These are phyloP conservation scores for Adelphocoris suturalis DNA, from an alignment of 2,888 invertebrate genomes.

Conservation along the genomic window DNA sequence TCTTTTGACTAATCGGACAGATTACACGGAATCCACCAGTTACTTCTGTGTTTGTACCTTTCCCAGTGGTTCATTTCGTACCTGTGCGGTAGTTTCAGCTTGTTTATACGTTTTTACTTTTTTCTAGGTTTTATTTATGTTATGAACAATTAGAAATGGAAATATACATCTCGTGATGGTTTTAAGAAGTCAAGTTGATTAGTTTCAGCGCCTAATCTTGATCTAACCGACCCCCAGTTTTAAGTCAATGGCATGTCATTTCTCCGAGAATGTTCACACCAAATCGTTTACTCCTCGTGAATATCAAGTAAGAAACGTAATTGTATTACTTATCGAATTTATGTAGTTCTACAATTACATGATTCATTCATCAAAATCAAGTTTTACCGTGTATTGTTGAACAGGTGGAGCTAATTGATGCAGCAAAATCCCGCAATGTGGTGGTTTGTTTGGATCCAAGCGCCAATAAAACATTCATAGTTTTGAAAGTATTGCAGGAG, in stretches of 20 bases:
- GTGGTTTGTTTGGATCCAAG: constrained; percentile 89
- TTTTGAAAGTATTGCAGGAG: constrained; percentile 92
- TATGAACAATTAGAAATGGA: no score
- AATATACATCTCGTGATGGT: no score
- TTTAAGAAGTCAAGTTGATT: no score
- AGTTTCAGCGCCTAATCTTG: no score
- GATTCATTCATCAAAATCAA: neutral
- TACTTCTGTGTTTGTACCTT: neutral
- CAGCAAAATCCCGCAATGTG: constrained; percentile 86
- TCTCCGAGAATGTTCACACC: constrained; percentile 85
- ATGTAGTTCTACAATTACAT: neutral
- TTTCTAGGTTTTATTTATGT: no score
- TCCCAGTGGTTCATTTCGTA: neutral
- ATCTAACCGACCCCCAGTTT: neutral
- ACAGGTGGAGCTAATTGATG: constrained; percentile 87
- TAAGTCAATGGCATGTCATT: constrained; percentile 76
- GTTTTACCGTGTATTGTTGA: neutral
- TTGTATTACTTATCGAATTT: neutral
- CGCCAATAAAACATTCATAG: constrained; percentile 91
- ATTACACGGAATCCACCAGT: no score
- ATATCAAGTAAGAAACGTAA: constrained; percentile 82
- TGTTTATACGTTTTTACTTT: no score
- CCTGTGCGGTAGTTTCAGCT: neutral
- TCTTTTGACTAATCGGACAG: no score
- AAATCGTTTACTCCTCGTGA: constrained; percentile 89